Evolutionary conservation across 2,797 vertebrate species (phyloP), one percentile per base, ranked within the genome.

Genomic region (Eurystomus glaucurus): DNA sequence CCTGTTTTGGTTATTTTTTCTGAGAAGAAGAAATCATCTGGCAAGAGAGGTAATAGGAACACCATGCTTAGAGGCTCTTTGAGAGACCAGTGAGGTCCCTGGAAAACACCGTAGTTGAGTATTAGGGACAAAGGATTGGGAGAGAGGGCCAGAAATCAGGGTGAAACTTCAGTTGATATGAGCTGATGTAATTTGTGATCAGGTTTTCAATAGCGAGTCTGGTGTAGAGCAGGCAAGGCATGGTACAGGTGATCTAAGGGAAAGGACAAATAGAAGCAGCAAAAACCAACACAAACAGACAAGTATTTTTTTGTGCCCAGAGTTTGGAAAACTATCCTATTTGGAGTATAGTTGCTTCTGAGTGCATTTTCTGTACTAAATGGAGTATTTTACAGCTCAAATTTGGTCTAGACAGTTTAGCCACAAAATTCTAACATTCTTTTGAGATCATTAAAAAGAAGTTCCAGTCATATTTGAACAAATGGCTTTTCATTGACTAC

Each of bases 361-460:
- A 60, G 52, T 64, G 31, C n/a, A 21, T 91, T 96, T 96, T 94
- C 78, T 81, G 25, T 83, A 33, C 75, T 94, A 89, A 93, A 87
- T 83, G 90, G 88, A 93, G 75, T 91, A 85, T 96, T 97, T 95
- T 97, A 92, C 71, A 65, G 69, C 64, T 91, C 84, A 61, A 80
- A 92, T 70, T 75, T 95, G 92, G 94, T 96, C 92, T 96, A 95
- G 95, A 96, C 90, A 75, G 92, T 91, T 91, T 80, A 89, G 88
- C 90, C 95, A 85, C 94, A 95, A 85, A 83, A 78, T 89, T 94
- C 92, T 92, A 96, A 92, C 88, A 85, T 96, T 94, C 94, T 97
- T 96, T 96, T 65, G 88, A 94, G 88, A 96, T 94, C 68, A 92
- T 92, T 88, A 43, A 43, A 94, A 78, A 77, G 72, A 83, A 41